These are phyloP conservation scores for Brachyopa scutellaris DNA, from an alignment of 2,888 invertebrate species.

Conservation along the genomic window DNA sequence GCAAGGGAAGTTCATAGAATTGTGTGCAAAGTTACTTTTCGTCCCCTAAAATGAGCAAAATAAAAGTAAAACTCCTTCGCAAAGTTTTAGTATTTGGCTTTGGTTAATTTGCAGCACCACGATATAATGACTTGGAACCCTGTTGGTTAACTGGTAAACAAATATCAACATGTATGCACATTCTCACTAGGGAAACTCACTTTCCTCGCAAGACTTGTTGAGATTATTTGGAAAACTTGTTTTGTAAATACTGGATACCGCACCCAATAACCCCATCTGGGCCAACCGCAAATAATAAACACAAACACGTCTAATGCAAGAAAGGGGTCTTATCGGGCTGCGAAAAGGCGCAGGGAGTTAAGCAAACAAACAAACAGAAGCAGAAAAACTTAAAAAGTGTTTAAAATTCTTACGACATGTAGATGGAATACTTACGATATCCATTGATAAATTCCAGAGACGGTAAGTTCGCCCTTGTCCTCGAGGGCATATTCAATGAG, in stretches of 20 bases:
- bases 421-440: conserved; percentile 90
- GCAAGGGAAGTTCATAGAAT: conserved; percentile 18
- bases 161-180: conserved; percentile 73
- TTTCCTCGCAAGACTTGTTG: conserved; percentile 53
- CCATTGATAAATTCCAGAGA: conserved; percentile 96
- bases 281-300: conserved; percentile 18
- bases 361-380: not conserved
- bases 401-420: conserved; percentile 61
- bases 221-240: conserved; percentile 47
- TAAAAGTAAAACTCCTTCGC: conserved; percentile 35
- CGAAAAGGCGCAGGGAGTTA: conserved; percentile 31
- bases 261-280: not conserved
- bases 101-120: conserved; percentile 59
- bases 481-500: conserved; percentile 93
- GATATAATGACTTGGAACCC: conserved; percentile 23
- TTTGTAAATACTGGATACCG: conserved; percentile 50
- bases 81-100: conserved; percentile 35
- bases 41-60: conserved; percentile 8
- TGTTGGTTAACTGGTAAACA: conserved; percentile 68
- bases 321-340: conserved; percentile 4
- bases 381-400: conserved; percentile 20
- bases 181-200: conserved; percentile 61
- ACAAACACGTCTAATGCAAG: conserved; percentile 12
- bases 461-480: conserved; percentile 93
- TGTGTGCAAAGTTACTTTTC: conserved; percentile 2